phyloP scores from a whole-genome alignment of 2,888 invertebrate genomes.

The Malacosoma neustria region DNA sequence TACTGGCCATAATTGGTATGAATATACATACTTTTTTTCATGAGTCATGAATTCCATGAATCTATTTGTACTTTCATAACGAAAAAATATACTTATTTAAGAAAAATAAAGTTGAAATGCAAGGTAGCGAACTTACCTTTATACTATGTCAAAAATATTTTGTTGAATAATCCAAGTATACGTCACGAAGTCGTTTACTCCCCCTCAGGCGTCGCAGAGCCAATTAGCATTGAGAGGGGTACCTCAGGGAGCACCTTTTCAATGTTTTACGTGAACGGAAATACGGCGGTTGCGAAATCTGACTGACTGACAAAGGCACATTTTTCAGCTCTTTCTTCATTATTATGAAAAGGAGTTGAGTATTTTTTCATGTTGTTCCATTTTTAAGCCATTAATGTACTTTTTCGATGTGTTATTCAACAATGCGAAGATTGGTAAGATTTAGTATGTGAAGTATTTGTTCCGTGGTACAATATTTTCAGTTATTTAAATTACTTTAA shows the following conservation, averaged over 20 bases:
- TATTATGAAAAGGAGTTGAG: background rate
- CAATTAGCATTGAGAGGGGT: slow-evolving; percentile 30
- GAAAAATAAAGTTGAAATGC: too few species aligned
- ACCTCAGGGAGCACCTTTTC: slow-evolving; percentile 20
- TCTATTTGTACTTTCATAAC: too few species aligned
- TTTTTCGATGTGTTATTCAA: background rate
- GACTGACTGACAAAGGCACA: background rate
- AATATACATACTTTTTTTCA: too few species aligned
- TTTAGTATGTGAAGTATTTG: too few species aligned
- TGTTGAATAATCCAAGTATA: background rate
- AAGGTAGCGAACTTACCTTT: too few species aligned
- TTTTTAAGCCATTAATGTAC: background rate
- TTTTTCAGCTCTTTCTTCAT: background rate
- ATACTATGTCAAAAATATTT: slow-evolving; percentile 4
- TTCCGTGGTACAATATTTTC: too few species aligned
- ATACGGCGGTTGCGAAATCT: background rate
- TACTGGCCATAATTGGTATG: too few species aligned
- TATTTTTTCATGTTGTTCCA: background rate
- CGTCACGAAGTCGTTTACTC: slow-evolving; percentile 1
- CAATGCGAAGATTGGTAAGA: background rate
- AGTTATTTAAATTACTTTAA: too few species aligned
- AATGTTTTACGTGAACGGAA: slow-evolving; percentile 26
- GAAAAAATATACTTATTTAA: too few species aligned
- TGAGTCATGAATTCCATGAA: too few species aligned
- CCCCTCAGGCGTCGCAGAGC: slow-evolving; percentile 17